Evolutionary conservation across 2,888 invertebrate species (phyloP), one percentile per base, ranked within the genome.

Genomic region (Patella caerulea): DNA sequence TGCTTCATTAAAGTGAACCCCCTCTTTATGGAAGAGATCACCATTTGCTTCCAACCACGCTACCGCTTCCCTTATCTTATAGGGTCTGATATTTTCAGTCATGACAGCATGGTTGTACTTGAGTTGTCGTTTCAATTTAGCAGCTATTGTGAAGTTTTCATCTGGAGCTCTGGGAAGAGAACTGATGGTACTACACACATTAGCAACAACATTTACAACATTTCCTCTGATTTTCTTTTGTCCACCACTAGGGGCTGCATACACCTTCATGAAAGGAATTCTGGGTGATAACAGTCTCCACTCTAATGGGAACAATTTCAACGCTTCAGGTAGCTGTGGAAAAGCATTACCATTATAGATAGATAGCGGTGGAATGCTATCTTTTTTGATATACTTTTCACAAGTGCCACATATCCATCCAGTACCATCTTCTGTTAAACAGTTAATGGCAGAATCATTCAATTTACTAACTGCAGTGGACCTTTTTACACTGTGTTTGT

Each of bases 121-220:
- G 2, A 74, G 19, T 24, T 65, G 74, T 65, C 74, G 19, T 19
- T 74, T 55, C 7, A 74, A 34, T 29, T 74, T 74, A 53, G 69
- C 34, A 7, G 74, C 74, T 45, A 69, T 52, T 69, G 74, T 74
- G 52, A 65, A 45, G 12, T 59, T 74, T 24, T 72, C 72, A 34
- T 72, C 72, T 29, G 45, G 45, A 11, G 34, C 34, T 45, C 72
- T 24, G 12, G 72, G 72, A 12, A 72, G 45, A 14, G 72, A 72
- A 24, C 34, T 72, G 34, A 34, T 45, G 14, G 72, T 72, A n/a
- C 15, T 45, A 12, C 17, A 19, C 24, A 72, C 72, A 72, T 72
- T 45, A 29, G 45, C 70, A 70, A 19, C 17, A 24, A 24, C 24
- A 24, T 24, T 24, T 24, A 24, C 24, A 14, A 70, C 70, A 70